A percentile compares a stretch with the other conserved stretches of the same genome.
phyloP scores from a whole-genome alignment of 2,888 invertebrate genomes.

The Amiota minor region DNA sequence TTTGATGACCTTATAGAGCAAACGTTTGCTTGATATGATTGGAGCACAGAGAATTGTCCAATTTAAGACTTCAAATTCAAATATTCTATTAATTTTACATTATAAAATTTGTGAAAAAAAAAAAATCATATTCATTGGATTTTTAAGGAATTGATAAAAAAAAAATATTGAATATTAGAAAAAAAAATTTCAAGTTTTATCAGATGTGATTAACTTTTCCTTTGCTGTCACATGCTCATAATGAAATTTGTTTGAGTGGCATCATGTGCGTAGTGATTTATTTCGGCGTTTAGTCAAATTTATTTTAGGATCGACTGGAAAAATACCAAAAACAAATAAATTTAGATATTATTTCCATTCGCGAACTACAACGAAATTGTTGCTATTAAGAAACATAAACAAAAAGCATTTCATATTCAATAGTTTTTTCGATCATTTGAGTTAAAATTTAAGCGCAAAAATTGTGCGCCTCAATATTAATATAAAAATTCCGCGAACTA shows the following conservation, averaged over 20 bases:
- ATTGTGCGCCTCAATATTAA: conserved; percentile 47
- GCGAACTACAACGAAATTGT: background rate
- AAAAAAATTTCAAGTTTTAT: no score
- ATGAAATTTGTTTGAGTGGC: background rate
- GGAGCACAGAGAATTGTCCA: no score
- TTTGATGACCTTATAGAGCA: no score
- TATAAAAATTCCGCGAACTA: conserved; percentile 31
- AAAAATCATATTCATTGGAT: no score
- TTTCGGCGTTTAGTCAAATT: background rate
- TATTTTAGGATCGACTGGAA: background rate
- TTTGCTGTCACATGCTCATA: background rate
- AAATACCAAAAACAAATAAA: background rate
- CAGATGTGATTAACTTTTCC: no score
- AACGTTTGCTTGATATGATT: no score
- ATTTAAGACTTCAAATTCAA: no score
- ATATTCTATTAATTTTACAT: no score
- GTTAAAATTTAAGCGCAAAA: conserved; percentile 30
- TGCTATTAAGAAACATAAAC: background rate
- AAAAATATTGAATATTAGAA: no score
- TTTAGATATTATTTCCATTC: background rate
- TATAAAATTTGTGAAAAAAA: no score
- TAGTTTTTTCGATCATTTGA: background rate
- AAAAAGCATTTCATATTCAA: no score
- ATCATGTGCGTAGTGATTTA: conserved; percentile 3
- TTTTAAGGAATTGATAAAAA: no score